Base-by-base conservation (phyloP, 2,113 vertebrate genomes). In the Plectropomus leopardus region DNA sequence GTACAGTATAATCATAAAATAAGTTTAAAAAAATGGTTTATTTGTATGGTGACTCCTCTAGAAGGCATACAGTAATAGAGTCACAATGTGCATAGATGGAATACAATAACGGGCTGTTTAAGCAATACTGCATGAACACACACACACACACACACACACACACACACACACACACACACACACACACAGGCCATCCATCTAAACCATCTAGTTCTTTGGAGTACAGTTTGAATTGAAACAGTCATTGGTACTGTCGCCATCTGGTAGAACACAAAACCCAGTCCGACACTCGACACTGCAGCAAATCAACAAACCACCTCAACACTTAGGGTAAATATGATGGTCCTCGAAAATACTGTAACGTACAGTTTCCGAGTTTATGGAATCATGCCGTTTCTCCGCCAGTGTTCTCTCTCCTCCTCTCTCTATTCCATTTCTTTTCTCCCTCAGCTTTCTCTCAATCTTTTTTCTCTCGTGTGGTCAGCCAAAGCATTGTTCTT, bases 191-290 rank as follows among this genome's bases (percentile, higher is more conserved):
- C 69, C 71, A 63, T 85, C 51, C 23, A 71, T 86, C 82, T 61
- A 50, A 75, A 85, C 64, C n/a, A 74, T 71, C 42, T 51, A 40
- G 23, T 68, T 74, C 42, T 73, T 40, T 60, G 24, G 32, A 80
- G 50, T 68, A 17, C 24, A 78, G 58, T 55, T 75, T 57, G 32
- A 58, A 82, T 82, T 67, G 28, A 86, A 86, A 82, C 54, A 59
- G 63, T 58, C 47, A 44, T 4, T 79, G 63, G 17, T 82, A 72
- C 70, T 77, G 26, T 57, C 72, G n/a, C 82, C 79, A 81, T 74
- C 76, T 87, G 76, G 26, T 64, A 13, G 34, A 54, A 63, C 42
- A 71, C 45, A 71, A 53, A 72, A 55, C 32, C 42, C 10, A 1
- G 42, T 51, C 48, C 57, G 81, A 53, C 42, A 54, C 23, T 44